Base-by-base conservation (phyloP, 2,113 vertebrate species). In the Corythaixoides concolor region DNA sequence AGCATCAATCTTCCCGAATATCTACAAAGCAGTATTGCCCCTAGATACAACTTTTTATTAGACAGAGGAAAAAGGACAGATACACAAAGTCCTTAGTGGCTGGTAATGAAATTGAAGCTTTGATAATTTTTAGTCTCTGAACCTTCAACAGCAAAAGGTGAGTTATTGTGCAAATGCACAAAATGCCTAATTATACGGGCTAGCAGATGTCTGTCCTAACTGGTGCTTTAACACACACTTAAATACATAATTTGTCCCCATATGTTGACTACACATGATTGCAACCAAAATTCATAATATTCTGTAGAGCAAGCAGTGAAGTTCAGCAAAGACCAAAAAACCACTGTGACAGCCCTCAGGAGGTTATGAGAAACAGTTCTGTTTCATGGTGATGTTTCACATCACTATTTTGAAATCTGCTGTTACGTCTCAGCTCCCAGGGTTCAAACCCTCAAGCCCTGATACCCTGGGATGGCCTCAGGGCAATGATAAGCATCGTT, bases 121-220 rank as follows among this genome's bases (percentile, higher is more conserved):
- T 90, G 83, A 93, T 95, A 19, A 79, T 49, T 91, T 67, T 53
- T 49, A 30, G 43, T 72, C 72, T 90, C 66, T 63, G 85, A 90
- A 45, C n/a, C 27, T 79, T 76, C 28, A 76, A 24, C n/a, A 37
- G 28, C 24, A 70, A 68, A 81, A 78, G 35, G 33, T 39, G 32
- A 95, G 18, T 76, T 72, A 87, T 21, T 90, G 76, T 49, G 30
- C 30, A 86, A 41, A 56, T 43, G 12, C 21, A 70, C 12, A 88
- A 45, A 81, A 66, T 9, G 35, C 53, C 23, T 30, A 6, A 69
- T 87, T 73, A 56, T 56, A 69, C 10, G 13, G 20, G 18, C 13
- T 93, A 6, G 0, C 56, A 85, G 64, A 72, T 58, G 8, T 32
- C 56, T 78, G 47, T 39, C 52, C n/a, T n/a, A 49, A 24, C 7